phyloP scores from a whole-genome alignment of 2,797 vertebrate species.

The Erethizon dorsatum region DNA sequence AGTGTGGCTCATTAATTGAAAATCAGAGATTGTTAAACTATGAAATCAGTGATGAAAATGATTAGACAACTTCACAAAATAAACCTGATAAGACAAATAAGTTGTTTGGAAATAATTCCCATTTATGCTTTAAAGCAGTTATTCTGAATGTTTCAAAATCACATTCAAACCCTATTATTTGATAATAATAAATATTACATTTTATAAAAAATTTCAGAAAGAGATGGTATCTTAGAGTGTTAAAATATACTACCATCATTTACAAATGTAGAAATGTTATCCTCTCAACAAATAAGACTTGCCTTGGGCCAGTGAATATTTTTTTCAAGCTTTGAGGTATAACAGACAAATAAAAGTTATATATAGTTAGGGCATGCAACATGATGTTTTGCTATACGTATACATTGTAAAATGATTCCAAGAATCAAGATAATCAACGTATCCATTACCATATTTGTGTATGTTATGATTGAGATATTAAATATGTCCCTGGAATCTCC shows the following conservation, averaged over 20 bases:
- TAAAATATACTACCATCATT: neutral
- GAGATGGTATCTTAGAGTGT: no score
- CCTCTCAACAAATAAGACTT: constrained; percentile 17
- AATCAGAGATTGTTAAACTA: neutral
- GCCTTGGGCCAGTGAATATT: neutral
- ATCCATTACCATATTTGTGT: neutral
- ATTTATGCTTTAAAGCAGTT: neutral
- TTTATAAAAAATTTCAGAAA: neutral
- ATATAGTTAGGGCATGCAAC: neutral
- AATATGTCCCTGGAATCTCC: neutral
- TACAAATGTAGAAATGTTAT: neutral
- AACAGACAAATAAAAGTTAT: neutral
- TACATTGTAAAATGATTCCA: neutral
- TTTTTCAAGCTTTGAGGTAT: neutral
- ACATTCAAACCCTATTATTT: constrained; percentile 13
- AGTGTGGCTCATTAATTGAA: neutral
- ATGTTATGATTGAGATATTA: neutral
- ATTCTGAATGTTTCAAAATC: neutral
- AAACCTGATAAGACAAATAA: neutral
- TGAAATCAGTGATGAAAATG: neutral
- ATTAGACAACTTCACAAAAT: neutral
- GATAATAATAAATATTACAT: neutral
- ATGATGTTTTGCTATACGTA: neutral
- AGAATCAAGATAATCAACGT: neutral
- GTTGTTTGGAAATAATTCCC: neutral